Percentiles rank a stretch among this genome's conserved stretches.
Conservation (phyloP, 1,140 invertebrate genomes). For the honey bee (Apis mellifera) region DNA sequence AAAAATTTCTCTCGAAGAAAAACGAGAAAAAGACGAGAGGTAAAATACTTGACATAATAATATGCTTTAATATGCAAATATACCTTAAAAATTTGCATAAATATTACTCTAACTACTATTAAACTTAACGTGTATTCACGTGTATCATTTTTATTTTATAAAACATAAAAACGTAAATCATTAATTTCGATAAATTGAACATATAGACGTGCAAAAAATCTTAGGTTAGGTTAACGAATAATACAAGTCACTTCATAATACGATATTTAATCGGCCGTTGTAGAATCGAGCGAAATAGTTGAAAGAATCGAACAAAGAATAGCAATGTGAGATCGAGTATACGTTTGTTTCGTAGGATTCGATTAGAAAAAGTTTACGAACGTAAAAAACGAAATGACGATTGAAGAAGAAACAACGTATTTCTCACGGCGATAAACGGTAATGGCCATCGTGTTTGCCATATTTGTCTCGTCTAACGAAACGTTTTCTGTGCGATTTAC, state of each 20-base stretch:
- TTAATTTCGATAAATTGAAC: no score
- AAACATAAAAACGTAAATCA: no score
- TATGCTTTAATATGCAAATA: no score
- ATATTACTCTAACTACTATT: no score
- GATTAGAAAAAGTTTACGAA: neutral
- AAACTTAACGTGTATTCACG: no score
- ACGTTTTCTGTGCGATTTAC: neutral
- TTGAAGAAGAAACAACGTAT: neutral
- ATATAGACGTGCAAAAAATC: neutral
- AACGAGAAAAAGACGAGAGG: no score
- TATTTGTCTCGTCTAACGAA: conserved; percentile 20
- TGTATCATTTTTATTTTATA: no score
- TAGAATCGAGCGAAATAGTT: neutral
- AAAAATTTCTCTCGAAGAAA: no score
- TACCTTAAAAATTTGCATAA: no score
- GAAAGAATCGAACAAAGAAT: neutral
- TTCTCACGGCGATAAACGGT: conserved; percentile 11
- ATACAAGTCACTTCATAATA: neutral
- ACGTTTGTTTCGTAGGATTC: neutral
- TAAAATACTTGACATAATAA: no score
- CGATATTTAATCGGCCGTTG: no score
- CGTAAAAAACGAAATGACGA: neutral
- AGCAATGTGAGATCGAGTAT: neutral
- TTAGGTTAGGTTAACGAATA: neutral
- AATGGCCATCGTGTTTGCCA: conserved; percentile 1